Percentiles rank a stretch among this genome's conserved stretches.
phyloP scores from a whole-genome alignment of 2,888 invertebrate species.

The Lysandra bellargus region DNA sequence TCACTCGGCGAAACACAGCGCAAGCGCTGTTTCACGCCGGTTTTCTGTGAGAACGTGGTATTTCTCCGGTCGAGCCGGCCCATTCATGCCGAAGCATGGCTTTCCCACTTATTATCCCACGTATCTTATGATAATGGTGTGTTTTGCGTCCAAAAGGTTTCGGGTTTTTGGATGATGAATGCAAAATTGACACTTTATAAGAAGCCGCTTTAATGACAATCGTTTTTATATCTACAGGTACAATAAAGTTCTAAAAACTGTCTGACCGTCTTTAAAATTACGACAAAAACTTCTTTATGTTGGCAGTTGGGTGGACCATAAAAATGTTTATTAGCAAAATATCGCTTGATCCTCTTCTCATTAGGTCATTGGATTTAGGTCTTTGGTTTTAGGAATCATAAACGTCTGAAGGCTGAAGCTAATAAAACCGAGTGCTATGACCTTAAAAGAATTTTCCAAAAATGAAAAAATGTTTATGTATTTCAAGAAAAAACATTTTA shows the following conservation, averaged over 20 bases:
- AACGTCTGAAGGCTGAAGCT: not conserved
- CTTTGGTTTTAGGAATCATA: not conserved
- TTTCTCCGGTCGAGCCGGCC: too few relatives aligned
- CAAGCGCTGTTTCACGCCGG: too few relatives aligned
- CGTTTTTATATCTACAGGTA: not conserved
- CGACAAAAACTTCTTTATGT: not conserved
- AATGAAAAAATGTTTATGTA: not conserved
- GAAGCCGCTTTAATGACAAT: not conserved
- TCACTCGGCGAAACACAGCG: too few relatives aligned
- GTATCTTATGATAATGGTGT: not conserved
- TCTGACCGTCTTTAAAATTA: constrained; percentile 2
- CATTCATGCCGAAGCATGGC: too few relatives aligned
- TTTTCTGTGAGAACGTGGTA: too few relatives aligned
- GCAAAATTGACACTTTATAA: not conserved
- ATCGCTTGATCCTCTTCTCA: not conserved
- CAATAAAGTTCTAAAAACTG: not conserved
- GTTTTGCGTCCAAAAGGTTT: not conserved
- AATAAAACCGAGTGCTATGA: constrained; percentile 3
- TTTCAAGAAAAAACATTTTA: not conserved
- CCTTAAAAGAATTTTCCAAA: constrained; percentile 13
- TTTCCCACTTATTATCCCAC: too few relatives aligned
- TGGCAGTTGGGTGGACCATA: not conserved
- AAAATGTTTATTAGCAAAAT: constrained; percentile 1
- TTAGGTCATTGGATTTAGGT: constrained; percentile 1
- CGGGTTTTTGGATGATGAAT: not conserved